Conservation (phyloP, 2,888 invertebrate genomes). For the Epistrophella euchroma region DNA sequence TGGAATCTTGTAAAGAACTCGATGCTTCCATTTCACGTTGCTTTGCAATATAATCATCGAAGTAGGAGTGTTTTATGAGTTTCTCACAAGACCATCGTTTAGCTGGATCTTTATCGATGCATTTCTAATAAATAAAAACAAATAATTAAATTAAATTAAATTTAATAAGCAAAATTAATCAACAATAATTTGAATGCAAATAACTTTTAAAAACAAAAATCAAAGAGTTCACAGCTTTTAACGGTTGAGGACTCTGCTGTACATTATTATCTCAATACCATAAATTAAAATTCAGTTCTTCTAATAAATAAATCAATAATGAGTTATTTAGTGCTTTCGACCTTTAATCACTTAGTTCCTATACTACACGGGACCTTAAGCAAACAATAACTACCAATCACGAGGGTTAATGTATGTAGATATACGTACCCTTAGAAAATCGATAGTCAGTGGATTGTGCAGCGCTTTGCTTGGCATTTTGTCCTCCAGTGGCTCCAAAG, state of each 20-base stretch:
- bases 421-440: constrained; percentile 92
- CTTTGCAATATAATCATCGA: constrained; percentile 94
- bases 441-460: constrained; percentile 88
- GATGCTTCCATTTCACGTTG: constrained; percentile 86
- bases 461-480: constrained; percentile 91
- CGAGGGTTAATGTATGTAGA: constrained; percentile 31
- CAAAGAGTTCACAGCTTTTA: no score
- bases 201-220: no score
- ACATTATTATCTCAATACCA: no score
- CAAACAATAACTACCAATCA: not conserved
- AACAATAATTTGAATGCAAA: no score
- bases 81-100: constrained; percentile 96
- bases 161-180: no score
- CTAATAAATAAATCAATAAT: constrained; percentile 4
- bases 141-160: no score
- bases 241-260: no score
- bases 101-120: constrained; percentile 96
- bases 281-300: not conserved
- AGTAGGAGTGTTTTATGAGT: constrained; percentile 94
- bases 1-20: constrained; percentile 80
- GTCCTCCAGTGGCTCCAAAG: constrained; percentile 92
- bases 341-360: not conserved
- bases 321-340: not conserved
- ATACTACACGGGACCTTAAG: not conserved
- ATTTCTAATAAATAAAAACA: constrained; percentile 87